phyloP scores from a whole-genome alignment of 2,113 vertebrate genomes.

The Guaruba guarouba region DNA sequence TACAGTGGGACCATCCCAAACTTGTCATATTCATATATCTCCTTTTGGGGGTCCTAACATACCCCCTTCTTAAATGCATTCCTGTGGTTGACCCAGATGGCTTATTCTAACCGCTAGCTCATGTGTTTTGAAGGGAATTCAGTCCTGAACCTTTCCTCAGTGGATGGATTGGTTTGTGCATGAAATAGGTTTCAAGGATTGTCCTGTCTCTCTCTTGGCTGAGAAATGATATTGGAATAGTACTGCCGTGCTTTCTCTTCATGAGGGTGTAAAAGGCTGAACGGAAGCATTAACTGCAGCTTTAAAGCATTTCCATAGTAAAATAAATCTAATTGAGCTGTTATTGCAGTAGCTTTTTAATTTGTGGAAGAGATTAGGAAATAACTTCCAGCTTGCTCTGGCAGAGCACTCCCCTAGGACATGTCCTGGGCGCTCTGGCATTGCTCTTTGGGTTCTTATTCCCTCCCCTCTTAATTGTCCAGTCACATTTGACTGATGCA shows the following conservation, averaged over 20 bases:
- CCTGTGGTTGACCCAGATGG: not conserved
- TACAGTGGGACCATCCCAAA: not conserved
- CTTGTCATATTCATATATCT: not conserved
- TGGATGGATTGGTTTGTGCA: not conserved
- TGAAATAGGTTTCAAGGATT: not conserved
- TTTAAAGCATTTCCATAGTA: slow-evolving; percentile 64
- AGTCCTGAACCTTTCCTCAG: not conserved
- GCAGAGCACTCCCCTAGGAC: slow-evolving; percentile 47
- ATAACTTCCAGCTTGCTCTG: slow-evolving; percentile 65
- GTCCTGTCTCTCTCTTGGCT: not conserved
- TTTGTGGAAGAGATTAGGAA: slow-evolving; percentile 71
- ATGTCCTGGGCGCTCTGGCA: slow-evolving; percentile 25
- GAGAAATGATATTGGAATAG: not conserved
- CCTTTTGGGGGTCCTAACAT: not conserved
- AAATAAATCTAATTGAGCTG: slow-evolving; percentile 70
- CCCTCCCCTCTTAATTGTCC: slow-evolving; percentile 34
- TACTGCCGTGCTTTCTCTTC: not conserved
- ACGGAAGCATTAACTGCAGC: slow-evolving; percentile 52
- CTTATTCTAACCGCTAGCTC: not conserved
- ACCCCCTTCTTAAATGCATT: slow-evolving; percentile 31
- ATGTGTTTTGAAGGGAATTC: slow-evolving; percentile 13
- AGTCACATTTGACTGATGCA: slow-evolving; percentile 43
- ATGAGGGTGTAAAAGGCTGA: slow-evolving; percentile 46
- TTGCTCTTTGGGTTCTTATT: slow-evolving; percentile 15
- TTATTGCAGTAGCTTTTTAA: slow-evolving; percentile 70